Conservation (phyloP, 2,888 invertebrate genomes). For the Pelosia muscerda region DNA sequence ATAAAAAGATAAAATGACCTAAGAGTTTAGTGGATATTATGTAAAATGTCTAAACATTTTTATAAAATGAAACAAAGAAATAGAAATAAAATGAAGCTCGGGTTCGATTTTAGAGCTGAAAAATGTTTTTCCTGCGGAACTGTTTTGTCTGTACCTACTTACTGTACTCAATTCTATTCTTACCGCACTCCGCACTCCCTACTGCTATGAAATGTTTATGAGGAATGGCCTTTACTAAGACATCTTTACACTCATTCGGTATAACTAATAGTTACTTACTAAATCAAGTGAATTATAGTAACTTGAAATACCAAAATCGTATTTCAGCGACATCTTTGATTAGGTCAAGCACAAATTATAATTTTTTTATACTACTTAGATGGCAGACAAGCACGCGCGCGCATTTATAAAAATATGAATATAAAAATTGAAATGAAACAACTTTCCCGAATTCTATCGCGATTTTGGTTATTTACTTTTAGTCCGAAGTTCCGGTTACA, state of each 20-base stretch:
- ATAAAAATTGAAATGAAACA: too few species aligned
- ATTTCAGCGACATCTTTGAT: too few species aligned
- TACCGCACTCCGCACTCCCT: constrained; percentile 5
- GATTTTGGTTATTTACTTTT: too few species aligned
- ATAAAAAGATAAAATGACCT: not conserved
- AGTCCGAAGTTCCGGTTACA: too few species aligned
- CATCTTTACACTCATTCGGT: not conserved
- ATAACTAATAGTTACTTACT: too few species aligned
- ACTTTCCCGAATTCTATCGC: too few species aligned
- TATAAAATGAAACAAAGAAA: not conserved
- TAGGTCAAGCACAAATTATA: too few species aligned
- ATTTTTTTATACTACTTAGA: too few species aligned
- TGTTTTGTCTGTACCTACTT: constrained; percentile 27
- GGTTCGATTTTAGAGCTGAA: not conserved
- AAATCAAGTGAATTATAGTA: too few species aligned
- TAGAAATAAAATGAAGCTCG: constrained; percentile 5
- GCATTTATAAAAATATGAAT: too few species aligned
- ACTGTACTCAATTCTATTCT: constrained; percentile 26
- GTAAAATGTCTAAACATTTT: not conserved
- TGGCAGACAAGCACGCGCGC: too few species aligned
- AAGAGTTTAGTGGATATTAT: not conserved
- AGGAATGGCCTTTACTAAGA: constrained; percentile 36
- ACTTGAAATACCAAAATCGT: too few species aligned
- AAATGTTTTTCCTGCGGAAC: constrained; percentile 28
- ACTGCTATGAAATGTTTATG: constrained; percentile 21